Evolutionary conservation across 2,113 vertebrate genomes (phyloP).

Genomic region (Mustela lutreola): DNA sequence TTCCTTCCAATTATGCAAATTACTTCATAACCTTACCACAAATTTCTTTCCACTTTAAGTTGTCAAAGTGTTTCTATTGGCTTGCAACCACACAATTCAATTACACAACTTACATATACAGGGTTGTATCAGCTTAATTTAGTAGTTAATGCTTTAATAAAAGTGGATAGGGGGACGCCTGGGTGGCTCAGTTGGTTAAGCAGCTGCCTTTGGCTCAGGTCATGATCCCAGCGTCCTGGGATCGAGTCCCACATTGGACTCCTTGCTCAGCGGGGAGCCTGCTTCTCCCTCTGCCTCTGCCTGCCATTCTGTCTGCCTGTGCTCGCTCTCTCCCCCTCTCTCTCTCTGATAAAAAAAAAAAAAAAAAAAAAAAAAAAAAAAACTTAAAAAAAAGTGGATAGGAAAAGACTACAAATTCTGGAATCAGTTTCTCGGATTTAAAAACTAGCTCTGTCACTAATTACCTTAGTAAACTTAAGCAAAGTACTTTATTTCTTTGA

Average conservation of each 20-base stretch:
- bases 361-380: no score
- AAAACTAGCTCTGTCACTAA: background rate
- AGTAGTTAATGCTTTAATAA: background rate
- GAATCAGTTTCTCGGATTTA: background rate
- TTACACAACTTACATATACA: slow-evolving; percentile 32
- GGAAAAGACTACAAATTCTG: background rate
- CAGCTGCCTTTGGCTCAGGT: no score
- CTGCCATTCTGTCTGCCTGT: no score
- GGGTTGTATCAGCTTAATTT: background rate
- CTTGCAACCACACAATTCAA: background rate
- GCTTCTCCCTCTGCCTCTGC: no score
- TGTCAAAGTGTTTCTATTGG: slow-evolving; percentile 42
- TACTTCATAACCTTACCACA: slow-evolving; percentile 14
- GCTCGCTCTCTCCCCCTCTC: no score
- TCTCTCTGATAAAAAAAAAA: no score
- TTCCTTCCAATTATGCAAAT: slow-evolving; percentile 23
- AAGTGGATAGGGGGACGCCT: background rate
- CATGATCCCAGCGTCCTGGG: no score
- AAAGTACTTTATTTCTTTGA: no score
- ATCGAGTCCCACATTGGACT: no score
- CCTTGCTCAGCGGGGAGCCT: no score
- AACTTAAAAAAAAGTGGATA: background rate
- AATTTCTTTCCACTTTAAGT: background rate
- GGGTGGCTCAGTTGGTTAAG: no score
- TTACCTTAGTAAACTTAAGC: background rate